Percentiles rank a stretch among this genome's conserved stretches.
Evolutionary conservation across 2,888 invertebrate genomes (phyloP).

Genomic region (Protophormia terraenovae): DNA sequence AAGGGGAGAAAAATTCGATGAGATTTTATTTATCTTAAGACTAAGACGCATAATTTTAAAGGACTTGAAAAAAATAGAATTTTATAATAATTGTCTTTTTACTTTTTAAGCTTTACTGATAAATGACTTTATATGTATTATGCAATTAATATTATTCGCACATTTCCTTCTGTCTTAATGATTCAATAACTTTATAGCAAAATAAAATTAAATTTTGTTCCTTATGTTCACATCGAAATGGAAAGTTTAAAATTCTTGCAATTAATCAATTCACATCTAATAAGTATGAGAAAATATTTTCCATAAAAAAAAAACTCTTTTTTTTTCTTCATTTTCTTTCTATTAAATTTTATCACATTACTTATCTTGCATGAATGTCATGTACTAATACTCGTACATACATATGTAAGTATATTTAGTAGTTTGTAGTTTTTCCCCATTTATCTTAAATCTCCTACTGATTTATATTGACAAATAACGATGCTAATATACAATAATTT

Average conservation of each 20-base stretch:
- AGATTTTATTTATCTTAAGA: no score
- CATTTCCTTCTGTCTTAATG: no score
- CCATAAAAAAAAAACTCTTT: slow-evolving; percentile 6
- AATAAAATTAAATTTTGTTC: background rate
- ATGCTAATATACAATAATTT: slow-evolving; percentile 43
- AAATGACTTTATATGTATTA: no score
- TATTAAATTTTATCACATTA: slow-evolving; percentile 10
- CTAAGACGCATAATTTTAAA: no score
- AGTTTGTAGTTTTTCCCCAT: slow-evolving; percentile 17
- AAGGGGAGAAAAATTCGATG: no score
- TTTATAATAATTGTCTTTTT: no score
- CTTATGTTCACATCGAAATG: background rate
- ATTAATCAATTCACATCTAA: slow-evolving; percentile 22
- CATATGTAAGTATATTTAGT: background rate
- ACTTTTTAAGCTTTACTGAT: no score
- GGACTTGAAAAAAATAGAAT: no score
- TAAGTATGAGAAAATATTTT: background rate
- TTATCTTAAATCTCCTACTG: slow-evolving; percentile 54
- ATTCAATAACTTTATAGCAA: no score
- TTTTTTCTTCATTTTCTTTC: background rate
- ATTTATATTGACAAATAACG: slow-evolving; percentile 60
- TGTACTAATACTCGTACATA: background rate
- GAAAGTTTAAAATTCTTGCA: slow-evolving; percentile 3
- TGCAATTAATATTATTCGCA: no score
- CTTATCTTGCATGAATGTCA: slow-evolving; percentile 24